phyloP scores from a whole-genome alignment of 2,888 invertebrate genomes.

The Aporophyla nigra region DNA sequence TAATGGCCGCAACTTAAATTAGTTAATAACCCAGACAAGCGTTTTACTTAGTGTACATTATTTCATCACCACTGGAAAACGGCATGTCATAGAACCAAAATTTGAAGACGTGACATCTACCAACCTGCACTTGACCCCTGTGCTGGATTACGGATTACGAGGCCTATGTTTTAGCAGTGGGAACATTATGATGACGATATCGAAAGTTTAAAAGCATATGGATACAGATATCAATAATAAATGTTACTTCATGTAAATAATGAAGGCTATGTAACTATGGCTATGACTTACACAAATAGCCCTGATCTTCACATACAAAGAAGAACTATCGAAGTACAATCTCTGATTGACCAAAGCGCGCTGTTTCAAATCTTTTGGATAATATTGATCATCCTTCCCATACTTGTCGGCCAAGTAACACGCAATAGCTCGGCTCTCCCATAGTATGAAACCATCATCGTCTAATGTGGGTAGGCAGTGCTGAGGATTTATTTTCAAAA shows the following conservation, averaged over 20 bases:
- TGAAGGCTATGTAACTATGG: slow-evolving; percentile 68
- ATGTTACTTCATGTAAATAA: not conserved
- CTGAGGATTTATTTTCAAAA: slow-evolving; percentile 92
- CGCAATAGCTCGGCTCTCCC: slow-evolving; percentile 93
- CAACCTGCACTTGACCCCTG: no score
- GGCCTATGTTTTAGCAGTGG: no score
- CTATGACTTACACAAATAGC: slow-evolving; percentile 90
- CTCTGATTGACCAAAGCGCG: slow-evolving; percentile 92
- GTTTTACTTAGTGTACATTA: no score
- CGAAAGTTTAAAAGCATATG: not conserved
- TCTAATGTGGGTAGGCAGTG: slow-evolving; percentile 93
- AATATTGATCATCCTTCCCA: slow-evolving; percentile 91
- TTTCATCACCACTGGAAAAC: no score
- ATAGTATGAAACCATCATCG: slow-evolving; percentile 92
- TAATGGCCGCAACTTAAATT: no score
- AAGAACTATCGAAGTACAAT: slow-evolving; percentile 92
- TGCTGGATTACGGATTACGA: no score
- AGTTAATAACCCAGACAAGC: no score
- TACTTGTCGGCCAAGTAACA: slow-evolving; percentile 92
- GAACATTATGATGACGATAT: no score
- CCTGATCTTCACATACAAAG: slow-evolving; percentile 91
- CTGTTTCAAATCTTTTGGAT: slow-evolving; percentile 91
- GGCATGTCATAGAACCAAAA: no score
- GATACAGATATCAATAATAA: not conserved
- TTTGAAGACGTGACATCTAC: no score